Conservation (phyloP, 2,888 invertebrate genomes). For the Cosmorhoe ocellata region DNA sequence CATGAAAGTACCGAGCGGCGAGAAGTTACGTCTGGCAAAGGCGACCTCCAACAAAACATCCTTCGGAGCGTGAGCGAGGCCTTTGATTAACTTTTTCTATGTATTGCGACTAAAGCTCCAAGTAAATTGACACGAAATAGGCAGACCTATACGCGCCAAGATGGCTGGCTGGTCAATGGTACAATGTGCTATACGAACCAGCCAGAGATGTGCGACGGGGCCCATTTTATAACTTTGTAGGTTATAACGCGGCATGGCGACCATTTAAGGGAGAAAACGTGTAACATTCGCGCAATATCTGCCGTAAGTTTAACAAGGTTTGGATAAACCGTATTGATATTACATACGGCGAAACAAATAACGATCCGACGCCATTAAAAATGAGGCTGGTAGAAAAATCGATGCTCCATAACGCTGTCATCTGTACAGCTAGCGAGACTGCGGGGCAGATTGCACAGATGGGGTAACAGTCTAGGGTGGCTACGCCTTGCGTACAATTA, state of each 20-base stretch:
- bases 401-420: conserved; percentile 30
- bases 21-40: conserved; percentile 27
- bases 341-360: conserved; percentile 13
- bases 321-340: not conserved
- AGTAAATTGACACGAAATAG: conserved; percentile 24
- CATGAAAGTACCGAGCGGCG: conserved; percentile 8
- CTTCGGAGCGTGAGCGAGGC: conserved; percentile 30
- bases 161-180: conserved; percentile 13
- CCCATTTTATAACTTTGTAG: conserved; percentile 13
- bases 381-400: conserved; percentile 30
- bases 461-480: conserved; percentile 12
- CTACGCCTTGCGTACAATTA: conserved; percentile 22
- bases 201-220: conserved; percentile 1
- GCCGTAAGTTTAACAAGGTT: conserved; percentile 9
- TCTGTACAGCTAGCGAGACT: conserved; percentile 23
- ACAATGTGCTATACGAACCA: conserved; percentile 8
- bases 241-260: conserved; percentile 20
- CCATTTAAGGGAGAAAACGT: conserved; percentile 1
- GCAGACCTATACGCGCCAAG: conserved; percentile 10
- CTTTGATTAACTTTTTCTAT: conserved; percentile 32
- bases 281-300: conserved; percentile 3
- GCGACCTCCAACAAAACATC: conserved; percentile 31
- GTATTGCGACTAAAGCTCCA: conserved; percentile 24
- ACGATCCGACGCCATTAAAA: conserved; percentile 20
- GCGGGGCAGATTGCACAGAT: conserved; percentile 15